These are phyloP conservation scores for Vesta saturnalis DNA, from an alignment of 2,888 invertebrate genomes.

Conservation along the genomic window DNA sequence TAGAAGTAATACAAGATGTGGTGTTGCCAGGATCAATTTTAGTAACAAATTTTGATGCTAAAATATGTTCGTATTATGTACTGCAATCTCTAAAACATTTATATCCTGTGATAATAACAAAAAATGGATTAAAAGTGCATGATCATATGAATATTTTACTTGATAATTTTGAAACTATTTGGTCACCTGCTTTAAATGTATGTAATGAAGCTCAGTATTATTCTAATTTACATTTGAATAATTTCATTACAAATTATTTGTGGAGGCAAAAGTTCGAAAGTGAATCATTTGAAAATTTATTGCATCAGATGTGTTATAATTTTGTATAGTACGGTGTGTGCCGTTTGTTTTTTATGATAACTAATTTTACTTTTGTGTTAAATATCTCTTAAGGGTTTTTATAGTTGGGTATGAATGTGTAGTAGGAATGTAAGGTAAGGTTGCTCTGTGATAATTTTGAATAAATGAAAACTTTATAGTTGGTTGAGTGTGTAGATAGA, in stretches of 20 bases:
- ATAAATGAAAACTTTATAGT: too few relatives aligned
- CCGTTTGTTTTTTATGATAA: too few relatives aligned
- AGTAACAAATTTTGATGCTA: conserved; percentile 52
- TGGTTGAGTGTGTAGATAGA: too few relatives aligned
- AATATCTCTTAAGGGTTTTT: too few relatives aligned
- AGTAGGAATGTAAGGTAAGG: too few relatives aligned
- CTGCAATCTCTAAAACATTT: conserved; percentile 42
- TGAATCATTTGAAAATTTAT: conserved; percentile 46
- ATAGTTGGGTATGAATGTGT: too few relatives aligned
- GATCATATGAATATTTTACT: conserved; percentile 42
- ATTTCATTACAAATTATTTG: conserved; percentile 53
- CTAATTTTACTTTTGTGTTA: not conserved
- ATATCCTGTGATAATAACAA: conserved; percentile 48
- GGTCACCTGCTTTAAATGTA: conserved; percentile 71
- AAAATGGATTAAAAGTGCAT: conserved; percentile 47
- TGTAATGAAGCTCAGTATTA: conserved; percentile 66
- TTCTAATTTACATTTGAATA: conserved; percentile 53
- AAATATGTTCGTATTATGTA: conserved; percentile 47
- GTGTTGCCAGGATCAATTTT: conserved; percentile 58
- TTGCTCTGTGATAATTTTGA: too few relatives aligned
- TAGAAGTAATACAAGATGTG: conserved; percentile 48
- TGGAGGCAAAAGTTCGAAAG: conserved; percentile 57
- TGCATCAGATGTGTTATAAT: conserved; percentile 45
- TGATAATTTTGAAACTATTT: conserved; percentile 68
- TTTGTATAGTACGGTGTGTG: conserved; percentile 15